A percentile compares a stretch with the other conserved stretches of the same genome.
These are phyloP conservation scores for Camponotus floridanus DNA, from an alignment of 1,140 invertebrate genomes.

Conservation along the genomic window DNA sequence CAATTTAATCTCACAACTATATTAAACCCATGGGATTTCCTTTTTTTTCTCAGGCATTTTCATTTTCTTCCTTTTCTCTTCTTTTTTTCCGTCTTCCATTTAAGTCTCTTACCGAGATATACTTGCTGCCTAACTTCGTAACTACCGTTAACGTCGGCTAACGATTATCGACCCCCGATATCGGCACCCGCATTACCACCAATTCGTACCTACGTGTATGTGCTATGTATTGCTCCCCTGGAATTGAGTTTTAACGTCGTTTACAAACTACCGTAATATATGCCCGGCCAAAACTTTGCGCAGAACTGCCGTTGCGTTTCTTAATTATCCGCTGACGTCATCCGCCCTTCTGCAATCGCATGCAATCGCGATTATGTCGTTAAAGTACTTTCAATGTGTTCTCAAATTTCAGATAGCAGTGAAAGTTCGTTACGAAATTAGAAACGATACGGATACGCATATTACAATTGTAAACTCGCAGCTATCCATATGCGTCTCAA, in stretches of 20 bases:
- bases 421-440: constrained; percentile 44
- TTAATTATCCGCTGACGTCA: constrained; percentile 61
- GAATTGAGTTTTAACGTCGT: constrained; percentile 66
- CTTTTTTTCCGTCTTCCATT: constrained; percentile 17
- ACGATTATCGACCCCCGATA: constrained; percentile 72
- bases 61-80: constrained; percentile 23
- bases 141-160: constrained; percentile 70
- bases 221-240: constrained; percentile 52
- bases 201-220: constrained; percentile 43
- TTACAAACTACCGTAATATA: constrained; percentile 61
- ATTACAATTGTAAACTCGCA: neutral
- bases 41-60: constrained; percentile 8
- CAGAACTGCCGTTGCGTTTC: constrained; percentile 54
- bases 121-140: constrained; percentile 52
- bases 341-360: constrained; percentile 17
- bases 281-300: constrained; percentile 43
- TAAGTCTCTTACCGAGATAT: constrained; percentile 30
- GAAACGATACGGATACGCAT: neutral
- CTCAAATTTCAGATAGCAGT: constrained; percentile 12
- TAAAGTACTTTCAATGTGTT: neutral
- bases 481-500: too few relatives aligned
- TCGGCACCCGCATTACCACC: constrained; percentile 65
- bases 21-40: neutral
- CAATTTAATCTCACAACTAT: constrained; percentile 1
- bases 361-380: constrained; percentile 28